Evolutionary conservation across 2,113 vertebrate genomes (phyloP).

Genomic region (Callionymus lyra): DNA sequence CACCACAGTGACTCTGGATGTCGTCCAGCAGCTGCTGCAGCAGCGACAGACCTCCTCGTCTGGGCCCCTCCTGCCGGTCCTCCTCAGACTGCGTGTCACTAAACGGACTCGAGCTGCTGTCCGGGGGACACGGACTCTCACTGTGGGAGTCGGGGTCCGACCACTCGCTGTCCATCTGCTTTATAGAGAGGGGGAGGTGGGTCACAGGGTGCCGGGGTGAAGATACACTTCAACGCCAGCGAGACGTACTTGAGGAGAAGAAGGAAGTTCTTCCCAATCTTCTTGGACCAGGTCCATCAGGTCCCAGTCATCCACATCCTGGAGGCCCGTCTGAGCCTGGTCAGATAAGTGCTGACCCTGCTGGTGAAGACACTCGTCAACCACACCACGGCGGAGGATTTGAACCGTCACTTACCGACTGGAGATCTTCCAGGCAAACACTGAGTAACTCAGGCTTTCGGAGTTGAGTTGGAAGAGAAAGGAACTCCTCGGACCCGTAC

Average conservation of each 20-base stretch:
- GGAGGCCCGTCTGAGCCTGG: conserved; percentile 68
- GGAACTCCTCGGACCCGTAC: conserved; percentile 94
- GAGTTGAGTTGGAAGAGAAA: conserved; percentile 89
- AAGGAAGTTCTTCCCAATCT: conserved; percentile 13
- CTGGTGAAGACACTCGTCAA: background rate
- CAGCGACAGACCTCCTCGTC: conserved; percentile 30
- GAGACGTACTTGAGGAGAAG: conserved; percentile 18
- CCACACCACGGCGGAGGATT: background rate
- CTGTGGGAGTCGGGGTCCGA: conserved; percentile 84
- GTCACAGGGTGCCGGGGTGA: background rate
- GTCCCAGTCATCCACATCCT: conserved; percentile 95
- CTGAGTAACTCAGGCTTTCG: conserved; percentile 86
- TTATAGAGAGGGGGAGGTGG: conserved; percentile 20
- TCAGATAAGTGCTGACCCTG: conserved; percentile 6
- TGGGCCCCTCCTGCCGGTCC: conserved; percentile 59
- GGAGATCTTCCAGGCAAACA: conserved; percentile 83
- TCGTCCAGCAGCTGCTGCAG: conserved; percentile 83
- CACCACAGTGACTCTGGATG: conserved; percentile 81
- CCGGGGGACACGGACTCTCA: conserved; percentile 79
- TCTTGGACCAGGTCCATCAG: conserved; percentile 85
- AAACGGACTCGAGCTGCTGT: conserved; percentile 83
- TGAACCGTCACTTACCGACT: conserved; percentile 28
- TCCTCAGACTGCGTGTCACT: conserved; percentile 86
- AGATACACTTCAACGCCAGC: background rate
- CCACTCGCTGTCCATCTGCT: conserved; percentile 63